Conservation (phyloP, 2,888 invertebrate species). For the Abrostola tripartita region DNA sequence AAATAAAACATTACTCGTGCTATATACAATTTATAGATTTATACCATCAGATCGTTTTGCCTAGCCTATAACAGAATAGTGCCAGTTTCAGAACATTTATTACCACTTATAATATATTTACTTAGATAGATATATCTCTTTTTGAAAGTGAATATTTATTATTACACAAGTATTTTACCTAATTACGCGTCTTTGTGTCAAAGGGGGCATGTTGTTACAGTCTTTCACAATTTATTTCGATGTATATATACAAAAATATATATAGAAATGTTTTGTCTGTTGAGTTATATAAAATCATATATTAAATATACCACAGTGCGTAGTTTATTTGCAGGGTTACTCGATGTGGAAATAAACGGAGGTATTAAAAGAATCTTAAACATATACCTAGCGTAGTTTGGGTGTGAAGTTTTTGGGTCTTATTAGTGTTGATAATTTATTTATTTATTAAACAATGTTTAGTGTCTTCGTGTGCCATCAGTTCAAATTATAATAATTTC, state of each 20-base stretch:
- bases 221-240: conserved; percentile 61
- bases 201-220: conserved; percentile 60
- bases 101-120: conserved; percentile 39
- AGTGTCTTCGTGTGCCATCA: too few relatives aligned
- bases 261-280: conserved; percentile 21
- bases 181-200: conserved; percentile 47
- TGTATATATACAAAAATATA: conserved; percentile 53
- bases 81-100: conserved; percentile 49
- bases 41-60: conserved; percentile 35
- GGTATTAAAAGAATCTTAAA: too few relatives aligned
- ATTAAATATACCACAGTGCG: too few relatives aligned
- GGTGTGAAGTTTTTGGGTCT: too few relatives aligned
- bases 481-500: too few relatives aligned
- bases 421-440: too few relatives aligned
- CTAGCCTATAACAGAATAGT: conserved; percentile 43
- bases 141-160: conserved; percentile 57
- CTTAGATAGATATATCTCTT: conserved; percentile 55
- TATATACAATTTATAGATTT: conserved; percentile 37
- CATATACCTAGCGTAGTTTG: too few relatives aligned
- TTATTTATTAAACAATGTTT: too few relatives aligned
- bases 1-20: conserved; percentile 25
- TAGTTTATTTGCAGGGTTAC: too few relatives aligned
- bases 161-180: conserved; percentile 39
- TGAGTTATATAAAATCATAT: neutral
- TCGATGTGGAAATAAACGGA: too few relatives aligned